phyloP scores from a whole-genome alignment of 1,140 invertebrate species.

The Mercenaria mercenaria region DNA sequence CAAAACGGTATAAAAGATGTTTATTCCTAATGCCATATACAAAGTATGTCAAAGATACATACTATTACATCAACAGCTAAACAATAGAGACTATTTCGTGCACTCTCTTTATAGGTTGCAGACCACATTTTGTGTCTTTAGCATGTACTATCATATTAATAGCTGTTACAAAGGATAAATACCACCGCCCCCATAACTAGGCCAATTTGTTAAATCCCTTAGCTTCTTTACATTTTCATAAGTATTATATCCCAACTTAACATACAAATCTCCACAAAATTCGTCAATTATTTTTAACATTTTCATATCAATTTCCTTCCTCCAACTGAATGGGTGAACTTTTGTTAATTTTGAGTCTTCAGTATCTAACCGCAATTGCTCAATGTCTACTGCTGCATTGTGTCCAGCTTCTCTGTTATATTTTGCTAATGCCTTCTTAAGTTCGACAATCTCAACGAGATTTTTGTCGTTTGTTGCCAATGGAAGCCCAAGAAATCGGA shows the following conservation, averaged over 20 bases:
- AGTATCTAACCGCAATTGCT: background rate
- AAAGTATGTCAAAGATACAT: no score
- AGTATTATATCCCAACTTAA: slow-evolving; percentile 2
- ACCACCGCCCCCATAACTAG: slow-evolving; percentile 1
- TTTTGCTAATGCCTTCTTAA: background rate
- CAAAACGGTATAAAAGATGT: no score
- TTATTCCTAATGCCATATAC: no score
- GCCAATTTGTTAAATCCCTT: background rate
- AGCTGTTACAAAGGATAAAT: slow-evolving; percentile 1
- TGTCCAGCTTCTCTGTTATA: background rate
- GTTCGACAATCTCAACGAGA: background rate
- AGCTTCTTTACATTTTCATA: background rate
- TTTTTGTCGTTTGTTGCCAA: background rate
- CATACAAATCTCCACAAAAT: background rate
- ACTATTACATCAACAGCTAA: no score
- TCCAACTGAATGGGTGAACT: background rate
- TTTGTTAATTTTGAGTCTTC: background rate
- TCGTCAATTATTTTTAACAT: background rate
- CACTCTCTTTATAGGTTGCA: no score
- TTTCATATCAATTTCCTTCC: background rate
- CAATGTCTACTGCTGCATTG: background rate
- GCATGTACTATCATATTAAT: no score
- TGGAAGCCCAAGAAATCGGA: background rate
- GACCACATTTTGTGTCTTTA: no score
- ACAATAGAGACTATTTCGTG: no score